phyloP scores from a whole-genome alignment of 2,888 invertebrate species.

The Perizoma flavofasciatum region DNA sequence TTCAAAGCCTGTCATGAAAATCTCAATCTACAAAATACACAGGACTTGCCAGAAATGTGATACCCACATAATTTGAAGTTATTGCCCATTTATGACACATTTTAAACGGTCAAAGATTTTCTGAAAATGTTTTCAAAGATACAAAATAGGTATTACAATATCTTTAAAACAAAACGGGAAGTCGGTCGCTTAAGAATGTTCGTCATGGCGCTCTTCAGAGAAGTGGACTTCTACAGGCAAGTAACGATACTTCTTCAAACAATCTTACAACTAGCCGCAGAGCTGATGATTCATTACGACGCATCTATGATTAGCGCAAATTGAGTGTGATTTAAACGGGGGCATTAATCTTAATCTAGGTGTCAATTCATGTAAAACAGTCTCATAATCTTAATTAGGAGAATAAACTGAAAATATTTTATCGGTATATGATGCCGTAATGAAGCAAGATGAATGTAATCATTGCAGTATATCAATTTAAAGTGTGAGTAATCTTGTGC shows the following conservation, averaged over 20 bases:
- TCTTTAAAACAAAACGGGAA: too few species aligned
- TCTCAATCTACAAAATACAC: too few species aligned
- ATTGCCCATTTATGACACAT: too few species aligned
- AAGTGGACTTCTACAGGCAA: too few species aligned
- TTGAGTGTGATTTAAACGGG: slow-evolving; percentile 19
- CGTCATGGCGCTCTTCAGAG: too few species aligned
- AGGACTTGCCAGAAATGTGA: too few species aligned
- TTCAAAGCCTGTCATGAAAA: background rate
- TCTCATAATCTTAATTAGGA: slow-evolving; percentile 9
- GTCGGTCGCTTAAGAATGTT: too few species aligned
- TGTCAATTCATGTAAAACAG: slow-evolving; percentile 19
- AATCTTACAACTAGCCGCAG: slow-evolving; percentile 6
- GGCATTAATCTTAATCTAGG: slow-evolving; percentile 25
- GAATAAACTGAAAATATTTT: slow-evolving; percentile 14
- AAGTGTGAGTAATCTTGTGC: too few species aligned
- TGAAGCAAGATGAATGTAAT: slow-evolving; percentile 12
- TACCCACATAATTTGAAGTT: too few species aligned
- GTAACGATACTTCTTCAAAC: slow-evolving; percentile 1
- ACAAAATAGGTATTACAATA: too few species aligned
- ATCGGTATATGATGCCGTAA: slow-evolving; percentile 7
- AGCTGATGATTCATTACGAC: slow-evolving; percentile 3
- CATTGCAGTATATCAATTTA: background rate
- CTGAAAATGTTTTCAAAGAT: too few species aligned
- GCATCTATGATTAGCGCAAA: slow-evolving; percentile 17
- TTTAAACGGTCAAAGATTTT: too few species aligned